Evolutionary conservation across 2,888 invertebrate species (phyloP).

Genomic region (Amblyjoppa fuscipennis): DNA sequence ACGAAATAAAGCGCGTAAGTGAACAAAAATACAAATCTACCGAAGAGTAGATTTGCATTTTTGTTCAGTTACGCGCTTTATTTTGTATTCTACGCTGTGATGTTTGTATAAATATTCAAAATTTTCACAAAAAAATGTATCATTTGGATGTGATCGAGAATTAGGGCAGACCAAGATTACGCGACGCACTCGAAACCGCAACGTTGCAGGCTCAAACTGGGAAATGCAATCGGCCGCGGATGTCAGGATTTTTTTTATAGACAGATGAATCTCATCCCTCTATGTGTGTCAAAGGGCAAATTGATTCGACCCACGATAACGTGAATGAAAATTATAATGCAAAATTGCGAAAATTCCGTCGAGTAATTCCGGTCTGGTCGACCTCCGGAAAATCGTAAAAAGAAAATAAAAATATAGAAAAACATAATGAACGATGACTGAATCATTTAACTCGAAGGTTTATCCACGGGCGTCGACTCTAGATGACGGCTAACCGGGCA

Average conservation of each 20-base stretch:
- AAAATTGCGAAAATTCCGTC: not conserved
- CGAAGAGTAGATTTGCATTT: not conserved
- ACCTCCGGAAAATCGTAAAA: not conserved
- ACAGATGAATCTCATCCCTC: not conserved
- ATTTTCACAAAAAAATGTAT: not conserved
- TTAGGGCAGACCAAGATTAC: no score
- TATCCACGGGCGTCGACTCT: conserved; percentile 4
- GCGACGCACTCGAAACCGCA: not conserved
- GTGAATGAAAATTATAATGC: not conserved
- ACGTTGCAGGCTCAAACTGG: not conserved
- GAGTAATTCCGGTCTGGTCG: not conserved
- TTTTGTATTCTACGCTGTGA: no score
- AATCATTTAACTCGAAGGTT: conserved; percentile 29
- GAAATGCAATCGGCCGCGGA: not conserved
- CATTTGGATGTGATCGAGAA: not conserved
- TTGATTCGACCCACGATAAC: no score
- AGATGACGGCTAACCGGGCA: conserved; percentile 27
- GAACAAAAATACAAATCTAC: no score
- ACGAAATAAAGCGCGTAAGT: no score
- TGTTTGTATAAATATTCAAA: not conserved
- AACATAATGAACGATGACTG: not conserved
- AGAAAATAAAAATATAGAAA: not conserved
- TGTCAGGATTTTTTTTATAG: not conserved
- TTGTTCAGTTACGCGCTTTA: no score
- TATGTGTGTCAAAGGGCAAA: not conserved